Base-by-base conservation (phyloP, 2,113 vertebrate species). In the Ibidorhyncha struthersii region DNA sequence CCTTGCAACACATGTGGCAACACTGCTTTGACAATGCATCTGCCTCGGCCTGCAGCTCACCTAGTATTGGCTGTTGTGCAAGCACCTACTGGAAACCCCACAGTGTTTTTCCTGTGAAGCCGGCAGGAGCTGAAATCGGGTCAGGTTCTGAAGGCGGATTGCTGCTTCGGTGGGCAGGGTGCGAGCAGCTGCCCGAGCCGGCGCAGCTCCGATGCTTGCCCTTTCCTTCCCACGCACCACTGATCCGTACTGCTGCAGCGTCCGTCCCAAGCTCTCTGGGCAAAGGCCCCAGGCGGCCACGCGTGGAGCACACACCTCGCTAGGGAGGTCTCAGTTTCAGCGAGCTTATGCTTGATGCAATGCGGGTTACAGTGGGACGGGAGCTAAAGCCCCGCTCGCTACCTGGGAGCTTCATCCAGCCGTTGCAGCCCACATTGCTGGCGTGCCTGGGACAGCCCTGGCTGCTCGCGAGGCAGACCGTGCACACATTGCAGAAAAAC, bases 381-480 rank as follows among this genome's bases (percentile, higher is more conserved):
- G 62, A 94, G 34, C 19, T 85, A 79, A 87, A 82, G 21, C 40
- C 30, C 20, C 3, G 1, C 52, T 74, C 0, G 0, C 40, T 65
- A 10, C 66, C 14, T 58, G 21, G 43, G n/a, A 73, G 14, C 32
- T 55, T 70, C 65, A 38, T 34, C 61, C 78, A 86, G 66, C 20
- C 7, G 4, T 27, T 67, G 56, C 73, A 13, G 14, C 38, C 43
- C 14, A 21, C 53, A 12, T 30, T 69, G 56, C 58, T n/a, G 49
- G n/a, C 0, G 0, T 49, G 73, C 56, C 53, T 61, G 80, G 91
- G n/a, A 49, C 80, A 84, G 80, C 63, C 77, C 58, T 6, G 34
- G 30, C 59, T 67, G 70, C 36, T 49, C 0, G 0, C 0, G 3
- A 36, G 53, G 69, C 67, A 65, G 52, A 58, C 34, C 1, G 0